phyloP scores from a whole-genome alignment of 1,140 invertebrate species.

The Arctopsyche grandis region DNA sequence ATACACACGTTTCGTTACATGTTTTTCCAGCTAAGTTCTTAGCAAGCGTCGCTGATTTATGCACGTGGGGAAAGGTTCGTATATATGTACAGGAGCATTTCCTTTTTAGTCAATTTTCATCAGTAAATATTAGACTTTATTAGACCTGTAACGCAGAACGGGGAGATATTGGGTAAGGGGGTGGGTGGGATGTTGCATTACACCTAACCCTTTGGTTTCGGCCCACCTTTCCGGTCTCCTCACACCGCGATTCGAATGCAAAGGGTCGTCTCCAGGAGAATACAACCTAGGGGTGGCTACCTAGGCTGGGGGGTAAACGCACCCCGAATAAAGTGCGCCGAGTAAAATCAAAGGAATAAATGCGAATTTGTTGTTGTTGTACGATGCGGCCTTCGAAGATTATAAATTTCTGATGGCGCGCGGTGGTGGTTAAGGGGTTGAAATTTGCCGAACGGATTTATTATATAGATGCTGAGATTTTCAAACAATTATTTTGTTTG shows the following conservation, averaged over 20 bases:
- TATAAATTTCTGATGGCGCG: slow-evolving; percentile 48
- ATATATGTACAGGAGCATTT: slow-evolving; percentile 37
- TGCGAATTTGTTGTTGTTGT: slow-evolving; percentile 52
- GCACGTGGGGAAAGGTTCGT: not conserved
- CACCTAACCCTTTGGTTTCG: slow-evolving; percentile 24
- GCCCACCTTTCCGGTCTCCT: slow-evolving; percentile 11
- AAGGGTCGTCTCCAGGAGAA: slow-evolving; percentile 43
- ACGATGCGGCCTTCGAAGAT: slow-evolving; percentile 53
- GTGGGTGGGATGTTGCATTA: slow-evolving; percentile 6
- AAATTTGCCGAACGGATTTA: slow-evolving; percentile 50
- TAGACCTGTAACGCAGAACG: slow-evolving; percentile 39
- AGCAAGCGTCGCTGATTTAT: too few species aligned
- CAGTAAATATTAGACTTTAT: slow-evolving; percentile 56
- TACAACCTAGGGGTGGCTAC: slow-evolving; percentile 9
- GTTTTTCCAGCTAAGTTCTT: too few species aligned
- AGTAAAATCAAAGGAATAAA: slow-evolving; percentile 55
- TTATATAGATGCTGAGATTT: slow-evolving; percentile 46
- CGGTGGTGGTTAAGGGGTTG: slow-evolving; percentile 41
- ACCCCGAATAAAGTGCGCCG: slow-evolving; percentile 50
- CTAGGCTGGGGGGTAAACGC: not conserved
- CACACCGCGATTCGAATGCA: slow-evolving; percentile 35
- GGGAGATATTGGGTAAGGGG: slow-evolving; percentile 3
- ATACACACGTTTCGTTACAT: too few species aligned
- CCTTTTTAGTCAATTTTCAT: slow-evolving; percentile 56
- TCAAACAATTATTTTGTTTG: slow-evolving; percentile 54